These are phyloP conservation scores for Heterotilapia buettikoferi DNA, from an alignment of 2,113 vertebrate genomes.

Conservation along the genomic window DNA sequence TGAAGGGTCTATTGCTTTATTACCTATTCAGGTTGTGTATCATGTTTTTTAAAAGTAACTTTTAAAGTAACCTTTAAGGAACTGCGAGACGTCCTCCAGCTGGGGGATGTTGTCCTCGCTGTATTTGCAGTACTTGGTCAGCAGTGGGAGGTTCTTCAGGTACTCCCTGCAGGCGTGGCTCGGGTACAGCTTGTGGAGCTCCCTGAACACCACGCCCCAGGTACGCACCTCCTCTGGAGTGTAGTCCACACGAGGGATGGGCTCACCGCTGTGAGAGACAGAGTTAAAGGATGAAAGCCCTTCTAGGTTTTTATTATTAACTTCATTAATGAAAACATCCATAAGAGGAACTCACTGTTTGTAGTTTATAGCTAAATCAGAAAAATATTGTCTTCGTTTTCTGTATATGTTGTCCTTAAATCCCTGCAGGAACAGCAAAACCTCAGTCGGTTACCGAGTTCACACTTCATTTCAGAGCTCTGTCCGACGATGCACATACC, in stretches of 20 bases:
- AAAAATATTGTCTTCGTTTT: neutral
- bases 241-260: neutral
- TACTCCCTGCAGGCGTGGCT: slow-evolving; percentile 2
- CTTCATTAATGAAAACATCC: neutral
- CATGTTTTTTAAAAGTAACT: neutral
- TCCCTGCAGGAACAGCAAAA: neutral
- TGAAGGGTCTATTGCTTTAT: neutral
- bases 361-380: neutral
- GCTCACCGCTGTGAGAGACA: neutral
- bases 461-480: neutral
- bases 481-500: neutral
- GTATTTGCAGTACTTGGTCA: neutral
- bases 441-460: neutral
- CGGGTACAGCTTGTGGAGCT: neutral
- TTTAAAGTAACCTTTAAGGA: neutral
- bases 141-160: slow-evolving; percentile 1
- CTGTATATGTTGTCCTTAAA: neutral
- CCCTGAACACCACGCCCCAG: neutral
- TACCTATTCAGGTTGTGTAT: neutral
- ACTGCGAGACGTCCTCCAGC: neutral
- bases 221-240: neutral
- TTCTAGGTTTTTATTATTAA: rapidly evolving
- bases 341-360: neutral
- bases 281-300: neutral
- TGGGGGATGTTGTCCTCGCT: slow-evolving; percentile 10